Conservation (phyloP, 2,888 invertebrate genomes). For the Balanococcus diminutus region DNA sequence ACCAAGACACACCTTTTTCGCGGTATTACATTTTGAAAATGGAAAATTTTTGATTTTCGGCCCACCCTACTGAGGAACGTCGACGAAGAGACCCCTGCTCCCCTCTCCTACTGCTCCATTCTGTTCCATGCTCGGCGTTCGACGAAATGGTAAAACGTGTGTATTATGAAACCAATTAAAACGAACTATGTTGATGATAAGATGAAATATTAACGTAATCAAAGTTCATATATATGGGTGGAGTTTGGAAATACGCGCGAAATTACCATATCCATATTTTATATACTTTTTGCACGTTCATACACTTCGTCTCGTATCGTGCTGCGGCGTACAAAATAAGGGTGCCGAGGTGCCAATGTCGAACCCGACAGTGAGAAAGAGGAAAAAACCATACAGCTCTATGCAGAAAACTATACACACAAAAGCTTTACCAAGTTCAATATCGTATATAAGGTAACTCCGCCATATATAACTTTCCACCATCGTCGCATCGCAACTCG, state of each 20-base stretch:
- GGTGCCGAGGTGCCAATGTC: background rate
- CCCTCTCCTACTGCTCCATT: background rate
- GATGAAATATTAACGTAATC: conserved; percentile 31
- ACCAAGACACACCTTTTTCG: no score
- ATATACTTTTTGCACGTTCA: conserved; percentile 22
- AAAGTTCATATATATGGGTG: conserved; percentile 7
- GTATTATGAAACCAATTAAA: conserved; percentile 5
- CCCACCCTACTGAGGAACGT: background rate
- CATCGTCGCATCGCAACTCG: background rate
- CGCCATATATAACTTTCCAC: background rate
- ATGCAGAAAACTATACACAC: background rate
- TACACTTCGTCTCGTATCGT: no score
- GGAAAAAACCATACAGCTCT: background rate
- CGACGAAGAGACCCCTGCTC: background rate
- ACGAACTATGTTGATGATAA: conserved; percentile 27
- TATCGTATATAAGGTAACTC: background rate
- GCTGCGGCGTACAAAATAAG: background rate
- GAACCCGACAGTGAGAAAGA: background rate
- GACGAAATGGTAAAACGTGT: background rate
- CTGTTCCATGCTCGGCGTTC: background rate
- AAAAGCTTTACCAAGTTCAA: background rate
- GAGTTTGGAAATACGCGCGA: conserved; percentile 27
- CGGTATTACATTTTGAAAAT: no score
- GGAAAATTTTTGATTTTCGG: background rate
- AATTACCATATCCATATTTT: conserved; percentile 24